Evolutionary conservation across 2,888 invertebrate species (phyloP).

Genomic region (Drosophila anomalata): DNA sequence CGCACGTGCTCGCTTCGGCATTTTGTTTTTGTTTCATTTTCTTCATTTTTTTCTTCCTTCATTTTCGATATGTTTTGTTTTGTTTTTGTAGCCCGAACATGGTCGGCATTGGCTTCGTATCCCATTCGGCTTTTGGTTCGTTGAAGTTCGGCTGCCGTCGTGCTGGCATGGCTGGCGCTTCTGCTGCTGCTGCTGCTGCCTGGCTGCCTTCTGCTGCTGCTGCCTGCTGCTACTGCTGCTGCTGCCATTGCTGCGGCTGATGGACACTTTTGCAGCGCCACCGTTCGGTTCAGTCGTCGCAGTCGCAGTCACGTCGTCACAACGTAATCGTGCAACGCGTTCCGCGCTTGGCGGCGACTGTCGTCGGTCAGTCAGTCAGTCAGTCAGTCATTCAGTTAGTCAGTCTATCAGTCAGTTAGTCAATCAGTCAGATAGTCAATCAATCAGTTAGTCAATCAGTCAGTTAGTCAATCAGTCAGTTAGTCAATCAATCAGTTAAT

Average conservation of each 20-base stretch:
- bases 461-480: slow-evolving; percentile 32
- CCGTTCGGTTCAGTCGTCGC: slow-evolving; percentile 69
- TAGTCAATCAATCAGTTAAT: slow-evolving; percentile 23
- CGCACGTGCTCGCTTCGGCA: slow-evolving; percentile 44
- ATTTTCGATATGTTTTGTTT: not conserved
- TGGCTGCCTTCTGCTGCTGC: not conserved
- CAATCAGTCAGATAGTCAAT: slow-evolving; percentile 40
- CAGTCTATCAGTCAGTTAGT: slow-evolving; percentile 7
- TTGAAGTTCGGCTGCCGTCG: slow-evolving; percentile 13
- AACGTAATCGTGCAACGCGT: slow-evolving; percentile 67
- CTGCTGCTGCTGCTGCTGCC: slow-evolving; percentile 10
- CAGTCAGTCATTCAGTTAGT: slow-evolving; percentile 21
- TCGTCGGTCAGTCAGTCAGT: slow-evolving; percentile 51
- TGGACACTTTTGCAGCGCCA: slow-evolving; percentile 56
- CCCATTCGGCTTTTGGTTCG: slow-evolving; percentile 22
- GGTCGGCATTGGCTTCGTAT: slow-evolving; percentile 13
- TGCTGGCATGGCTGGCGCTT: not conserved
- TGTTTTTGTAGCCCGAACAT: not conserved
- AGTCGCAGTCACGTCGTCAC: slow-evolving; percentile 79
- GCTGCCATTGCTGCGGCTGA: slow-evolving; percentile 12
- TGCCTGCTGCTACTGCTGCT: slow-evolving; percentile 5
- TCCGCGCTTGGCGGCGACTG: slow-evolving; percentile 64
- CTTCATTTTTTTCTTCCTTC: not conserved
- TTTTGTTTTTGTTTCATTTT: slow-evolving; percentile 1
- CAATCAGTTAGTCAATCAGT: slow-evolving; percentile 12